Base-by-base conservation (phyloP, 2,888 invertebrate genomes). In the Cheilosia grossa region DNA sequence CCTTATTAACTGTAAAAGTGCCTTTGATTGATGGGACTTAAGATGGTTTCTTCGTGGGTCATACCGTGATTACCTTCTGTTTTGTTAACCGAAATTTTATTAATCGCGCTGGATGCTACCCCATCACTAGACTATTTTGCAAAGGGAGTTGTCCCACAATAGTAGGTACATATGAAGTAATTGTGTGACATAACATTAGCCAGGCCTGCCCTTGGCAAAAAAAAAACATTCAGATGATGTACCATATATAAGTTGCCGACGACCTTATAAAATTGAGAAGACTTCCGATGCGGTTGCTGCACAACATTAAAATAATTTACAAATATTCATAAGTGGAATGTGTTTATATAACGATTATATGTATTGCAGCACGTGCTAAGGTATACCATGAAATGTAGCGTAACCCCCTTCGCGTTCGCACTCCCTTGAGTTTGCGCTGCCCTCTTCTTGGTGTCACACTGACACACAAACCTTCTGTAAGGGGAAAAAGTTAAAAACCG, bases 341-440 rank as follows among this genome's bases (percentile, higher is more conserved):
- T 74, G 64, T 83, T 83, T 83, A 83, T 79, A 54, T 83, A 83
- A 83, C 82, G 51, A 56, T 47, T 24, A 5, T 47, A 15, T 1
- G 47, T 21, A 13, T 27, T 59, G 51, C 69, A 80, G 80, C 83
- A 83, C 83, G 83, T 83, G 83, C 74, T 74, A 66, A 64, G 59
- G 53, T 67, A 37, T 37, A 75, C 56, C 19, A 56, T 37, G 61
- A 73, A 78, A 49, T n/a, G 44, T 37, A 54, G 47, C 42, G 51
- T 24, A 15, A 59, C 56, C 61, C 17, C 53, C 42, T 5, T 13
- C 3, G 47, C 19, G 47, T 15, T 13, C 30, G 19, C 21, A 51
- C 30, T 27, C n/a, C 10, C 30, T 30, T 17, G 40, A 59, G 54
- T 37, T 63, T 27, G 42, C 77, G 78, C 64, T 47, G 21, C 51